Base-by-base conservation (phyloP, 2,797 vertebrate genomes). In the Nothura maculosa region DNA sequence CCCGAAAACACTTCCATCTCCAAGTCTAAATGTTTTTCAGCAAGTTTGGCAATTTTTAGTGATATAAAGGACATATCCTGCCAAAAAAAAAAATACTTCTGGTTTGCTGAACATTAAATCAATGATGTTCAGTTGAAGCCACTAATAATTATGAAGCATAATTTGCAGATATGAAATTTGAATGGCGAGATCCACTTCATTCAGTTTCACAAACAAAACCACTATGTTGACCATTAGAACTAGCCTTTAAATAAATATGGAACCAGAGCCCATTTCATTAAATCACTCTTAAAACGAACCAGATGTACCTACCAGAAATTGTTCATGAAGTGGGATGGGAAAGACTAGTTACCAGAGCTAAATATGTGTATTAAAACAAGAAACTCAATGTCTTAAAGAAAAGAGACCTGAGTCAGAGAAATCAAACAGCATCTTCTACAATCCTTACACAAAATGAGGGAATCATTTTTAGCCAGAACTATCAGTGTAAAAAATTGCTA, bases 361-460 rank as follows among this genome's bases (percentile, higher is more conserved):
- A 8, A 21, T 5, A 25, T 1, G 0, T 9, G 10, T 40, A 74
- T 28, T 27, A 30, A 73, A n/a, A 12, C 40, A 54, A 10, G 38
- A 87, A 38, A 27, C 0, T 7, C 28, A 0, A 30, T 32, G 16
- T 16, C 38, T 79, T 40, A 61, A 67, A 66, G 32, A 52, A 62
- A 66, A 58, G 81, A 74, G 4, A 43, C 66, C 81, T 36, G 54
- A 81, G 30, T 45, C 40, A 68, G 64, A 15, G 10, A 76, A 12
- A 85, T 45, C 7, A 47, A n/a, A 58, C 1, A 3, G 11, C 42
- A 67, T 32, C 55, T 24, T 63, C 48, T 32, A n/a, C 38, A 60
- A 47, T 19, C 27, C 48, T 69, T 45, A 57, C 10, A 42, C 69
- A 83, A 19, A 48, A 60, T 3, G 2, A 64, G 63, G 24, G 28